Base-by-base conservation (phyloP, 2,113 vertebrate species). In the Raja brachyura region DNA sequence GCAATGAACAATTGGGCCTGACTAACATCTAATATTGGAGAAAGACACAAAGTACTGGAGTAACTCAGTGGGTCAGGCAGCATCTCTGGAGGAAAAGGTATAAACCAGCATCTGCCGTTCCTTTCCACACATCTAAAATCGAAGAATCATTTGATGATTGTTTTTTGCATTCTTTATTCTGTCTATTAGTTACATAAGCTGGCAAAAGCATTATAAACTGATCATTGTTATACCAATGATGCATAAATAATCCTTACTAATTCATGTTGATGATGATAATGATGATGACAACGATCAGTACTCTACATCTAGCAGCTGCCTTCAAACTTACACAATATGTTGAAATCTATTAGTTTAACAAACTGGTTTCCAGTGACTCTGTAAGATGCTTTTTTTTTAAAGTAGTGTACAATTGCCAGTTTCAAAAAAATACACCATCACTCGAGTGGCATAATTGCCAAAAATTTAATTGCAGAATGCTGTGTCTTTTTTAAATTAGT, bases 201-300 rank as follows among this genome's bases (percentile, higher is more conserved):
- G 86, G 63, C 59, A 63, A 90, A 70, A 68, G 66, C 63, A 90
- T 70, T 39, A 33, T 22, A 68, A 68, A 90, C 86, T 22, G 33
- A 68, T 90, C 28, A 90, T 90, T 90, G 86, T 90, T 90, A 68
- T 90, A 68, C 63, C 86, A 90, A n/a, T 68, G 61, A 70, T 20
- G 66, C 63, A 90, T 33, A 85, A 68, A 39, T 33, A 63, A 10
- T 66, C 63, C 63, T 68, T 90, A 31, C 63, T 70, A 90, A 90
- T 90, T 90, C 33, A 70, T 90, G 28, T 90, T 63, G 85, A 18
- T 88, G 83, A 31, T 61, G 59, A 33, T 90, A 61, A 61, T 85
- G 22, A 25, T 85, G 81, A 85, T 48, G 39, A 48, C 39, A 48
- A 48, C 39, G 39, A 48, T 48, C 39, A 48, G 39, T 48, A 48